Conservation (phyloP, 2,113 vertebrate genomes). For the Amia ocellicauda region DNA sequence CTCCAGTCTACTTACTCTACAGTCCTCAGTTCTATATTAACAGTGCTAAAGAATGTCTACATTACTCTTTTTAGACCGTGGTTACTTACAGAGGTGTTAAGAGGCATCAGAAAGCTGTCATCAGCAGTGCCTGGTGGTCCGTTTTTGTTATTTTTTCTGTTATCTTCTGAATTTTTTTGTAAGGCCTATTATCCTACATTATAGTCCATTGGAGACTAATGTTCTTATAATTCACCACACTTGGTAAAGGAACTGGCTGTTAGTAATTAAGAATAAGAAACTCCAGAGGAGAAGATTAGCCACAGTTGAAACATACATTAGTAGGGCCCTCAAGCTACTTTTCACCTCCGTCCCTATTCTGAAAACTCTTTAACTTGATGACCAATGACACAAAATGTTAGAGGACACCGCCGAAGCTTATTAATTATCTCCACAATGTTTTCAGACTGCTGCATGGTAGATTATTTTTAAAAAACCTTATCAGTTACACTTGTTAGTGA, state of each 20-base stretch:
- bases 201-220: too few relatives aligned
- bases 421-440: constrained; percentile 8
- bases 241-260: neutral
- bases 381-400: neutral
- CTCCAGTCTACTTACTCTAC: too few relatives aligned
- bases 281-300: neutral
- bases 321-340: neutral
- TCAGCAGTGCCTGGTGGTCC: too few relatives aligned
- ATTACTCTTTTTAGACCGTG: too few relatives aligned
- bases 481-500: constrained; percentile 18
- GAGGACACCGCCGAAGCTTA: neutral
- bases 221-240: neutral
- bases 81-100: too few relatives aligned
- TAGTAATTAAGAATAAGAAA: neutral
- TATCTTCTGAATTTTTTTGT: too few relatives aligned
- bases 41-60: too few relatives aligned
- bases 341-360: neutral
- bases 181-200: too few relatives aligned
- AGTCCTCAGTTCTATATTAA: too few relatives aligned
- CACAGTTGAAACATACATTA: neutral
- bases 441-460: constrained; percentile 5
- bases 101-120: too few relatives aligned
- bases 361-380: neutral
- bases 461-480: constrained; percentile 7
- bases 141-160: too few relatives aligned